Conservation (phyloP, 2,797 vertebrate species). For the Discoglossus pictus region DNA sequence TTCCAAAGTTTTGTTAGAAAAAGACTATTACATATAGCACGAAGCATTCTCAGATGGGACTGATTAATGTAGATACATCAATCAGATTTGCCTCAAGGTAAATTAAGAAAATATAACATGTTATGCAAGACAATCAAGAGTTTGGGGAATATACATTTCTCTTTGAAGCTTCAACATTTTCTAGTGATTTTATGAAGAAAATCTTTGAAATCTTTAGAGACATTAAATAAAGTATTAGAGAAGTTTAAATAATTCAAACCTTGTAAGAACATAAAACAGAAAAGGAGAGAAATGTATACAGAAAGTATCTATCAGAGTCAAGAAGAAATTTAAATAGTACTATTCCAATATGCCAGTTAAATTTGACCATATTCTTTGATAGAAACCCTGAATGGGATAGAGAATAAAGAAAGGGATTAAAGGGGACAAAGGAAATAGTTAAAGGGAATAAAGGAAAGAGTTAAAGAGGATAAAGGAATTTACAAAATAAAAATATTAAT, state of each 20-base stretch:
- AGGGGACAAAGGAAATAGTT: too few species aligned
- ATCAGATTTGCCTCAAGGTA: conserved; percentile 37
- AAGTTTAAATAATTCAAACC: conserved; percentile 17
- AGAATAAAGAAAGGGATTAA: too few species aligned
- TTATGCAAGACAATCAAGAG: conserved; percentile 16
- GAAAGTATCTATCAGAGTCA: too few species aligned
- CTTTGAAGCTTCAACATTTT: conserved; percentile 35
- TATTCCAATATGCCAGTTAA: too few species aligned
- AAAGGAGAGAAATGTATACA: background rate
- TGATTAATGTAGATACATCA: conserved; percentile 45
- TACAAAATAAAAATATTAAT: too few species aligned
- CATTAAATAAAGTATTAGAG: conserved; percentile 16
- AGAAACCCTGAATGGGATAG: too few species aligned
- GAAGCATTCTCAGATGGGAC: conserved; percentile 16
- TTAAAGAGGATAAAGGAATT: too few species aligned
- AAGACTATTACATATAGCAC: conserved; percentile 17
- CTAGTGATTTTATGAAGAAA: conserved; percentile 29
- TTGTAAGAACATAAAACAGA: background rate
- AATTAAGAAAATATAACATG: conserved; percentile 15
- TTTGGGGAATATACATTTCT: conserved; percentile 24
- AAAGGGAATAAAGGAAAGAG: too few species aligned
- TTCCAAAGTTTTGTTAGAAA: too few species aligned
- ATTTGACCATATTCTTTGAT: too few species aligned
- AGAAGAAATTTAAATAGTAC: too few species aligned
- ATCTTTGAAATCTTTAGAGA: conserved; percentile 34